These are phyloP conservation scores for Cyphomyrmex costatus DNA, from an alignment of 1,140 invertebrate species.

Conservation along the genomic window DNA sequence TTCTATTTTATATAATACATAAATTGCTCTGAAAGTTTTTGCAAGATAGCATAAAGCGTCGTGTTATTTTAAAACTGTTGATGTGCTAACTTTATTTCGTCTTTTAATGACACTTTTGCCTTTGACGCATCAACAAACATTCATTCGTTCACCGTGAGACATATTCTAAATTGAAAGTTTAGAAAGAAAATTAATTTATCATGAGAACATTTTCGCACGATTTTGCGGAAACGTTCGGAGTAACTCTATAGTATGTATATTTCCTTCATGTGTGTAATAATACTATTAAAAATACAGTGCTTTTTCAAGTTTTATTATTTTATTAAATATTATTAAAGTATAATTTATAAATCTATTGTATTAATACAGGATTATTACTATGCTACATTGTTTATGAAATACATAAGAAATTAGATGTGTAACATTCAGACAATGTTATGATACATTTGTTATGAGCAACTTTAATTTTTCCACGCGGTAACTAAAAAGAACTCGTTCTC, in stretches of 20 bases:
- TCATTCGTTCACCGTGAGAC: no score
- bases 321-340: not conserved
- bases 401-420: not conserved
- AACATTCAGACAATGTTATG: not conserved
- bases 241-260: no score
- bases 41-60: no score
- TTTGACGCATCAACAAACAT: no score
- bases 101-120: no score
- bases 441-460: not conserved
- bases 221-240: no score
- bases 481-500: not conserved
- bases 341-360: not conserved
- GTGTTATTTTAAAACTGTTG: no score
- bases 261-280: not conserved
- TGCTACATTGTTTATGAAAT: not conserved
- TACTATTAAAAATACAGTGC: not conserved
- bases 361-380: not conserved
- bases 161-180: no score
- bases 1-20: not conserved
- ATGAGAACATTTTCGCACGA: no score
- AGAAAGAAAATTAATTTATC: no score
- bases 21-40: no score
- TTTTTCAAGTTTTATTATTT: not conserved
- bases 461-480: slow-evolving; percentile 9
- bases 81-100: no score